Percentiles rank a stretch among this genome's conserved stretches.
Conservation (phyloP, 2,797 vertebrate genomes). For the Pseudotriccus pelzelni region DNA sequence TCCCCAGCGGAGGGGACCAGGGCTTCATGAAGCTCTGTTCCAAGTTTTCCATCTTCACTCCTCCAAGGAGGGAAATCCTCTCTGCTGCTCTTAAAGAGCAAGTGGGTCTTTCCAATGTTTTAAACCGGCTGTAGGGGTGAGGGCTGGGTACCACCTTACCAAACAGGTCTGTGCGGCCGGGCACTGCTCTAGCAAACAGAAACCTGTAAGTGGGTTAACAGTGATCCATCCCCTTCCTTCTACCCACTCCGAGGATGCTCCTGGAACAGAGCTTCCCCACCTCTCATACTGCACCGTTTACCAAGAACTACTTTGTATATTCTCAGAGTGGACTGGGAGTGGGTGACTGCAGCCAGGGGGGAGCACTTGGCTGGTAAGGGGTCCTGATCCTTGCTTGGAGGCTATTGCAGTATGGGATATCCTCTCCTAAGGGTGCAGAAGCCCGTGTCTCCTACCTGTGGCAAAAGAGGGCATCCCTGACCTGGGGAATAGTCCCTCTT, state of each 20-base stretch:
- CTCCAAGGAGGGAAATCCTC: not conserved
- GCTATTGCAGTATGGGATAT: not conserved
- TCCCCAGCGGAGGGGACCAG: not conserved
- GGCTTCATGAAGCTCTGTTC: not conserved
- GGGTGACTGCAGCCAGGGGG: not conserved
- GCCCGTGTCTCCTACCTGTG: not conserved
- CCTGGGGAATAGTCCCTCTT: not conserved
- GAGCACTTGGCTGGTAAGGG: accelerated
- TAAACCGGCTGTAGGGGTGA: not conserved
- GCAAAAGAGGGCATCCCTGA: not conserved
- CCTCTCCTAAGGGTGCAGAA: not conserved
- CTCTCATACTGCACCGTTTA: not conserved
- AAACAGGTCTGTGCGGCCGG: accelerated
- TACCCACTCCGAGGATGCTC: not conserved
- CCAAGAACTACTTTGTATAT: not conserved
- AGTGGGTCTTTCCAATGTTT: not conserved
- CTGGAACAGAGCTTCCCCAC: not conserved
- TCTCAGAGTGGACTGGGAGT: not conserved
- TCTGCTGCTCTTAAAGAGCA: not conserved
- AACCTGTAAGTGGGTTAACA: not conserved
- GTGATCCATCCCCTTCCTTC: accelerated
- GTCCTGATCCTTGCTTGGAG: not conserved
- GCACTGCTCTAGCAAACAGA: not conserved
- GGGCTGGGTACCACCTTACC: not conserved
- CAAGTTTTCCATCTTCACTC: not conserved